A percentile compares a stretch with the other conserved stretches of the same genome.
Evolutionary conservation across 2,888 invertebrate species (phyloP).

Genomic region (Hedya salicella): DNA sequence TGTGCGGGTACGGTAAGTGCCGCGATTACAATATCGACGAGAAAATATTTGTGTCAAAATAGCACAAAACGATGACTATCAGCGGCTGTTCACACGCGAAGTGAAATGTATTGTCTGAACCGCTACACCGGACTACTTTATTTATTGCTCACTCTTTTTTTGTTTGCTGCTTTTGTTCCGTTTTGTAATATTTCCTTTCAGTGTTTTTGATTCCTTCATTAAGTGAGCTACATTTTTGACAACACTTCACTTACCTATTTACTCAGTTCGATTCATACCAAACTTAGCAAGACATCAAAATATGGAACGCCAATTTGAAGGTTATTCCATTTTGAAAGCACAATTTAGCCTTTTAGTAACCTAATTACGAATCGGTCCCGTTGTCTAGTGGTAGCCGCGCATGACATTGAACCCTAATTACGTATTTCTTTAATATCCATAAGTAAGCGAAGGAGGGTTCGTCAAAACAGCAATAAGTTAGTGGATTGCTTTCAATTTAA

Average conservation of each 20-base stretch:
- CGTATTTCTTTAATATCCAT: conserved; percentile 19
- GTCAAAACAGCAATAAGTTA: conserved; percentile 53
- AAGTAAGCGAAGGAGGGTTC: conserved; percentile 9
- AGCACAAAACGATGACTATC: conserved; percentile 76
- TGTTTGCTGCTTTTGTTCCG: conserved; percentile 59
- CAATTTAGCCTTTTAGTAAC: conserved; percentile 1
- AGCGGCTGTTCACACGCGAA: conserved; percentile 67
- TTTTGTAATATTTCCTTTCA: conserved; percentile 58
- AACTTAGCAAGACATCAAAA: too few species aligned
- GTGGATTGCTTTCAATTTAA: conserved; percentile 78
- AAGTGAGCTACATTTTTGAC: conserved; percentile 34
- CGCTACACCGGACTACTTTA: conserved; percentile 60
- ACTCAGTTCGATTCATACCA: too few species aligned
- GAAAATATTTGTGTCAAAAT: conserved; percentile 74
- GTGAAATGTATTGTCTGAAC: conserved; percentile 68
- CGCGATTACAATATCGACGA: conserved; percentile 70
- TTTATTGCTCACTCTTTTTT: conserved; percentile 58
- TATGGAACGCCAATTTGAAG: too few species aligned
- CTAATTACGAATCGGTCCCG: background rate
- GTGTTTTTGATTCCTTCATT: conserved; percentile 61
- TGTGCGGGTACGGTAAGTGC: conserved; percentile 62
- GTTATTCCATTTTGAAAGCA: too few species aligned
- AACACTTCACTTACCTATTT: background rate
- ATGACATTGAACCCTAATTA: too few species aligned
- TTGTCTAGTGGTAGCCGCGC: too few species aligned